Evolutionary conservation across 1,140 invertebrate species (phyloP).

Genomic region (Pogonomyrmex californicus): DNA sequence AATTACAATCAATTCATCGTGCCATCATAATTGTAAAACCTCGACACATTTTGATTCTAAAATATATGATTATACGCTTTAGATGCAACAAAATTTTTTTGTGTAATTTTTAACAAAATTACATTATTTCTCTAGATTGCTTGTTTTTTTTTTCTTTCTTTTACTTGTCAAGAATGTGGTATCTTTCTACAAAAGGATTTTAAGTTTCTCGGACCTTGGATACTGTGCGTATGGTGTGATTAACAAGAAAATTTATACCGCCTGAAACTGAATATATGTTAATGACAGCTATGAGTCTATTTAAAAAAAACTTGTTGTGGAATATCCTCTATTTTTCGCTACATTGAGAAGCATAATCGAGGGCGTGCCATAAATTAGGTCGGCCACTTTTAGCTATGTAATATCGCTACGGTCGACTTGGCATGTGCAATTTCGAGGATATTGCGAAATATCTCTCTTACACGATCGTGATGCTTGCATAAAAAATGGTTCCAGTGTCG

Average conservation of each 20-base stretch:
- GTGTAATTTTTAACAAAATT: neutral
- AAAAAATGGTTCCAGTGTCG: neutral
- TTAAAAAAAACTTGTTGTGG: neutral
- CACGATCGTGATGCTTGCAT: neutral
- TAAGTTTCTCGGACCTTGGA: neutral
- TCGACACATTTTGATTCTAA: neutral
- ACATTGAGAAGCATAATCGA: conserved; percentile 45
- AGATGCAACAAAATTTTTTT: neutral
- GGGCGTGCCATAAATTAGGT: conserved; percentile 40
- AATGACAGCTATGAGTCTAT: neutral
- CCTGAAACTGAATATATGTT: neutral
- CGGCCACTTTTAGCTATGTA: conserved; percentile 51
- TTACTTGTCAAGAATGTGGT: neutral
- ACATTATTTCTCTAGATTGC: neutral
- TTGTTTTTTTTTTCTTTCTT: neutral
- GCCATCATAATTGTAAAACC: neutral
- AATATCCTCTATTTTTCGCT: conserved; percentile 41
- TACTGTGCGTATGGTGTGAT: neutral
- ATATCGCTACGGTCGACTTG: conserved; percentile 60
- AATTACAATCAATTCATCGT: conserved; percentile 7
- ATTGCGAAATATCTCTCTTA: conserved; percentile 63
- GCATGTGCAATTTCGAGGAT: conserved; percentile 57
- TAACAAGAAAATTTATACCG: neutral
- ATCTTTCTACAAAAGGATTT: neutral
- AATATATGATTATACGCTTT: neutral